These are phyloP conservation scores for Scalopus aquaticus DNA, from an alignment of 2,113 vertebrate species.

Conservation along the genomic window DNA sequence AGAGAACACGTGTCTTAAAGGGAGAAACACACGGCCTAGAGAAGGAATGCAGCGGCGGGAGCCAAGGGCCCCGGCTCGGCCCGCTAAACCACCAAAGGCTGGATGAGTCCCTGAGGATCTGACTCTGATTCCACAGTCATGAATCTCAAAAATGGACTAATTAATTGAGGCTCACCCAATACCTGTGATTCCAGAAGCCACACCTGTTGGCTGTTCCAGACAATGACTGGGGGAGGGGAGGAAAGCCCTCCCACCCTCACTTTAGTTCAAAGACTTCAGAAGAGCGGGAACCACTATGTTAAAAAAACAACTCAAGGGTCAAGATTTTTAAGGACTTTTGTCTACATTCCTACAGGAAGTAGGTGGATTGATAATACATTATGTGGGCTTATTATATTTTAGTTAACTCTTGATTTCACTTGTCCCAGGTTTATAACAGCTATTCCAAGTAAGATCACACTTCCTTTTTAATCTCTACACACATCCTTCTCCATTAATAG, in stretches of 20 bases:
- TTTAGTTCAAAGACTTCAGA: slow-evolving; percentile 5
- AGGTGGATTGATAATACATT: not conserved
- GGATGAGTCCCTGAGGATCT: slow-evolving; percentile 50
- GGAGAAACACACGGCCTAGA: slow-evolving; percentile 36
- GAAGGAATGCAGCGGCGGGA: slow-evolving; percentile 70
- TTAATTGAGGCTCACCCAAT: slow-evolving; percentile 79
- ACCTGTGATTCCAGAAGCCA: slow-evolving; percentile 69
- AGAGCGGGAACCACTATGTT: slow-evolving; percentile 25
- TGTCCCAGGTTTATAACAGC: slow-evolving; percentile 26
- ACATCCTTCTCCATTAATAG: slow-evolving; percentile 21
- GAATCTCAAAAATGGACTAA: slow-evolving; percentile 70
- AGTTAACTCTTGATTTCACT: slow-evolving; percentile 27
- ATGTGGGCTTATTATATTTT: slow-evolving; percentile 30
- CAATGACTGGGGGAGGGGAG: not conserved
- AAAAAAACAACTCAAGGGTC: not conserved
- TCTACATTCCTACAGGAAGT: slow-evolving; percentile 24
- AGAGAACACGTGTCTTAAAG: slow-evolving; percentile 39
- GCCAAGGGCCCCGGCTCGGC: slow-evolving; percentile 51
- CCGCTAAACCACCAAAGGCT: slow-evolving; percentile 11
- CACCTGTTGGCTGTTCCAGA: slow-evolving; percentile 23
- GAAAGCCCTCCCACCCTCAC: not conserved
- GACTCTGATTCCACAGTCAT: slow-evolving; percentile 63
- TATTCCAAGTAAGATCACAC: slow-evolving; percentile 21
- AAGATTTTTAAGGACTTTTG: slow-evolving; percentile 43
- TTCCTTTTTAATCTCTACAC: not conserved